phyloP scores from a whole-genome alignment of 2,113 vertebrate genomes.

The Coptodon rendalli region DNA sequence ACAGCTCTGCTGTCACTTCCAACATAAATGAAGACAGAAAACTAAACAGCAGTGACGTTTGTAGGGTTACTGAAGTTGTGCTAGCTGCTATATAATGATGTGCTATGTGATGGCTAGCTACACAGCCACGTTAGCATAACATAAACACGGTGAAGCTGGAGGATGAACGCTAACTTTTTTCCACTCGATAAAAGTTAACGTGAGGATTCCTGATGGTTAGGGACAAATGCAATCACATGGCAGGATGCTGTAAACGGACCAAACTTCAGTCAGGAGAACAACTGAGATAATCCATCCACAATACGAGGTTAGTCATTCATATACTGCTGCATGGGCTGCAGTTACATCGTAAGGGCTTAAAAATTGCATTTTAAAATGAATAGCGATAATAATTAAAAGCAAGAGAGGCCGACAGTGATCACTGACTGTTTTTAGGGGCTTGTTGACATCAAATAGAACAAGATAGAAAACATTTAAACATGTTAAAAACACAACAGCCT shows the following conservation, averaged over 20 bases:
- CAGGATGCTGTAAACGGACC: neutral
- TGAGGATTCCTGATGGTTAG: rapidly evolving
- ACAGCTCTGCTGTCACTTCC: rapidly evolving
- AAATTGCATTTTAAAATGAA: neutral
- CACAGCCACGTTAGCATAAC: neutral
- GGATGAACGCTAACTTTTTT: rapidly evolving
- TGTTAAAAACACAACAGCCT: neutral
- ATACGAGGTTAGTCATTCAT: rapidly evolving
- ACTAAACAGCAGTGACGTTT: rapidly evolving
- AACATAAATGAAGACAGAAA: neutral
- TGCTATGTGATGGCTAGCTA: rapidly evolving
- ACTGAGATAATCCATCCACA: neutral
- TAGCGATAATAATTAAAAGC: neutral
- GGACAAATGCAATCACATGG: rapidly evolving
- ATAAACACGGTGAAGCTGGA: neutral
- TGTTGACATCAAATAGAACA: neutral
- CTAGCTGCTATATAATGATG: rapidly evolving
- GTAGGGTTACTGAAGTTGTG: rapidly evolving
- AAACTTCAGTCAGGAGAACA: neutral
- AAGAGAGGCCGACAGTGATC: neutral
- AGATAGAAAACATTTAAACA: neutral
- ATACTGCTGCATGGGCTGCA: rapidly evolving
- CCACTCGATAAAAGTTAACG: rapidly evolving
- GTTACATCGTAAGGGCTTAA: rapidly evolving
- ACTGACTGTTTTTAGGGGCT: rapidly evolving